These are phyloP conservation scores for Coptodon bakossiorum DNA, from an alignment of 2,113 vertebrate genomes.

Conservation along the genomic window DNA sequence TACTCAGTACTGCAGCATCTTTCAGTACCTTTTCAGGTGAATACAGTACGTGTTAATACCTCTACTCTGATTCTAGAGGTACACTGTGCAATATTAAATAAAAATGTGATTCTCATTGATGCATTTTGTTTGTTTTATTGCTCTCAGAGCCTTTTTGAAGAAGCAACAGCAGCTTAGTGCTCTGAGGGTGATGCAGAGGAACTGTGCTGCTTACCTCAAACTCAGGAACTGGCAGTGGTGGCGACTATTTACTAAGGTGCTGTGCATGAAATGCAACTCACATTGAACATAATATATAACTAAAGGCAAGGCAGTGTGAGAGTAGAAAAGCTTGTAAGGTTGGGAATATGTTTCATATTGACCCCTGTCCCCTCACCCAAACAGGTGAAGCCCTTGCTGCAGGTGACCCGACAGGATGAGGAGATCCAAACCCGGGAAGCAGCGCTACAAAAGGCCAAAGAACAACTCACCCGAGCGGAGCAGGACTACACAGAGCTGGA, in stretches of 20 bases:
- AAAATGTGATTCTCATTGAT: neutral
- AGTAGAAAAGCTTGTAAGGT: neutral
- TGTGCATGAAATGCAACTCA: neutral
- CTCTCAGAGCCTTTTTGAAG: constrained; percentile 77
- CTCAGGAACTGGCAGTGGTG: constrained; percentile 93
- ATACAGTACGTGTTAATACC: neutral
- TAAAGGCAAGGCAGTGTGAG: neutral
- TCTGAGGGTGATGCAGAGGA: constrained; percentile 85
- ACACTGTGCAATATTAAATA: neutral
- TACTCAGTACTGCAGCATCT: neutral
- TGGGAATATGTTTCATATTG: neutral
- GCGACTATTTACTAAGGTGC: constrained; percentile 87
- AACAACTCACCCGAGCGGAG: constrained; percentile 74
- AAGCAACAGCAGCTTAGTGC: constrained; percentile 89
- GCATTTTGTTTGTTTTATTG: neutral
- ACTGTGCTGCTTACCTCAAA: constrained; percentile 89
- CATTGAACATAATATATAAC: neutral
- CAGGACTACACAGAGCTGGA: constrained; percentile 76
- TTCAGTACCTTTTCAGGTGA: neutral
- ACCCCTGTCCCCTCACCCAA: neutral
- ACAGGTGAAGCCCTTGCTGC: constrained; percentile 88
- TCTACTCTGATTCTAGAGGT: neutral
- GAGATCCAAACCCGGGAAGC: constrained; percentile 81
- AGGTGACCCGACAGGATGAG: constrained; percentile 88
- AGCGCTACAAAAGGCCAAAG: constrained; percentile 82